Percentiles rank a stretch among this genome's conserved stretches.
Conservation (phyloP, 2,797 vertebrate species). For the Premnoplex brunnescens region DNA sequence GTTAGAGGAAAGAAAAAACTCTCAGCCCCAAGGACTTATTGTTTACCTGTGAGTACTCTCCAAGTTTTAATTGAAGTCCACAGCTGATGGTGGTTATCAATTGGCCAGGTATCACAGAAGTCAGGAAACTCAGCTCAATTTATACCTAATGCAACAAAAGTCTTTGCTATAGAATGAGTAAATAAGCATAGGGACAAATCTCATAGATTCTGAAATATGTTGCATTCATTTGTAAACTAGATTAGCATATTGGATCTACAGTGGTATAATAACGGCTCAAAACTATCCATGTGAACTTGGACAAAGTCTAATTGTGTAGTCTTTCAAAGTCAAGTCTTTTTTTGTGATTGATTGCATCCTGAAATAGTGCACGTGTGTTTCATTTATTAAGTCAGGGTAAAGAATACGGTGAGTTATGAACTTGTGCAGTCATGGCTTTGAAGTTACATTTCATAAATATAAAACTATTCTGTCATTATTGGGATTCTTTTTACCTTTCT, state of each 20-base stretch:
- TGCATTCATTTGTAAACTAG: not conserved
- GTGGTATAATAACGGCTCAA: not conserved
- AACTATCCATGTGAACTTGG: not conserved
- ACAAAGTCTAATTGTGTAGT: not conserved
- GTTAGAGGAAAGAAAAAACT: not conserved
- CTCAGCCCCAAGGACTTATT: rapidly evolving
- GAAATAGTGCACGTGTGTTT: not conserved
- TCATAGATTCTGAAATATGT: not conserved
- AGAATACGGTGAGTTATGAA: not conserved
- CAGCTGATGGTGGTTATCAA: not conserved
- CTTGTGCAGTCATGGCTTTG: not conserved
- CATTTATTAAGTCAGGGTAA: not conserved
- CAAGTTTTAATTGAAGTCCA: not conserved
- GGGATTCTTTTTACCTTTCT: not conserved
- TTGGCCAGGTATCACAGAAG: not conserved
- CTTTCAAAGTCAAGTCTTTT: not conserved
- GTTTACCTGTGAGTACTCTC: not conserved
- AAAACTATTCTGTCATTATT: not conserved
- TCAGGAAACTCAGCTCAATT: not conserved
- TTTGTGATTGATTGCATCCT: not conserved
- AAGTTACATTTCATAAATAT: not conserved
- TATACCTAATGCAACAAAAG: not conserved
- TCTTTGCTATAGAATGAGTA: not conserved
- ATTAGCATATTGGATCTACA: not conserved
- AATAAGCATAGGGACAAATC: not conserved